phyloP scores from a whole-genome alignment of 2,113 vertebrate species.

The Elephas maximus region DNA sequence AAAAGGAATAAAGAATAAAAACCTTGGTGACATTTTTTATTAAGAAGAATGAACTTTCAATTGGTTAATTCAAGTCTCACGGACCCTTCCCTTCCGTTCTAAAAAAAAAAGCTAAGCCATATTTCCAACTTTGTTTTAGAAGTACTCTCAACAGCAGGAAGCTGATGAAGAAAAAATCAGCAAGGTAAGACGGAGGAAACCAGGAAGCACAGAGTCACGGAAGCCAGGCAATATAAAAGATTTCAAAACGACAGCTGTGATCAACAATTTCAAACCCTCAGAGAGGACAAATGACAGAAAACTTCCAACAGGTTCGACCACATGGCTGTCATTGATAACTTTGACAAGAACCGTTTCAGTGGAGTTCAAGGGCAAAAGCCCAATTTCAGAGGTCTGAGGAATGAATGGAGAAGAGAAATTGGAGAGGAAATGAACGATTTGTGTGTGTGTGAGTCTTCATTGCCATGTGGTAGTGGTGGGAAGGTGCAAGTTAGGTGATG shows the following conservation, averaged over 20 bases:
- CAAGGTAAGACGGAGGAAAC: background rate
- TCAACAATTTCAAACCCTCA: background rate
- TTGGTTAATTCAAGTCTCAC: background rate
- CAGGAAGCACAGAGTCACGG: background rate
- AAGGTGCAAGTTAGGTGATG: background rate
- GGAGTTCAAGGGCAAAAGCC: background rate
- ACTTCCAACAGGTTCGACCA: background rate
- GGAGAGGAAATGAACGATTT: background rate
- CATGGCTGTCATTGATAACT: background rate
- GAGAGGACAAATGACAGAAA: background rate
- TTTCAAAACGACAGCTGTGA: background rate
- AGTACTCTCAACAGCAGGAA: background rate
- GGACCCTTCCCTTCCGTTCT: background rate
- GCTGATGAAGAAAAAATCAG: background rate
- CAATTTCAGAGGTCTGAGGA: background rate
- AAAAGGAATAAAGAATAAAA: background rate
- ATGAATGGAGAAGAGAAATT: background rate
- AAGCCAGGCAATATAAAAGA: background rate
- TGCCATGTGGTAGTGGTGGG: background rate
- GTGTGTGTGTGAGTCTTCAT: background rate
- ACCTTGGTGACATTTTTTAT: background rate
- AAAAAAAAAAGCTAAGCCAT: background rate
- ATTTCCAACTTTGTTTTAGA: background rate
- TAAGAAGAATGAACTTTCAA: background rate
- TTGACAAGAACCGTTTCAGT: background rate